Conservation (phyloP, 2,797 vertebrate species). For the Hypotaenidia philippensis region DNA sequence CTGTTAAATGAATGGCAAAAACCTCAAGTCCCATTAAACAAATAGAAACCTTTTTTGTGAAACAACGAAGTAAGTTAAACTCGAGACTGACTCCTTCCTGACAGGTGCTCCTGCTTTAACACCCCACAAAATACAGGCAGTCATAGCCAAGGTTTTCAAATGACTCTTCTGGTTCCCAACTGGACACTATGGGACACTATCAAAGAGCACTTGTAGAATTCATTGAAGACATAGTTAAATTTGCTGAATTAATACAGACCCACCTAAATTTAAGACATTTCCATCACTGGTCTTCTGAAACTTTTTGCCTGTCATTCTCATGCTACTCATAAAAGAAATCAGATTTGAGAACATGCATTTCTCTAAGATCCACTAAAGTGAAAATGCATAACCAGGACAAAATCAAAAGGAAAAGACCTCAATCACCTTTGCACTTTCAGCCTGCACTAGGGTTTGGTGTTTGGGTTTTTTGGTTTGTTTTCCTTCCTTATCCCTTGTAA, state of each 20-base stretch:
- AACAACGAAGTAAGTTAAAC: neutral
- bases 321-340: neutral
- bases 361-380: neutral
- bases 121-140: neutral
- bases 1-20: slow-evolving; percentile 33
- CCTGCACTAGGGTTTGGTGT: neutral
- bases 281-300: neutral
- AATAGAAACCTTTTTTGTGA: neutral
- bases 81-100: neutral
- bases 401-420: neutral
- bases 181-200: neutral
- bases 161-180: neutral
- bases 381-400: neutral
- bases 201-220: neutral
- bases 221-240: neutral
- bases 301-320: neutral
- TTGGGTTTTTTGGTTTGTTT: neutral
- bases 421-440: neutral
- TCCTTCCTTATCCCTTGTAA: neutral
- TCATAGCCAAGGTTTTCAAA: neutral
- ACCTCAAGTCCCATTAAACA: neutral
- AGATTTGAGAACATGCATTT: neutral
- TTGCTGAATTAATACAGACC: neutral
- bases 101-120: neutral
- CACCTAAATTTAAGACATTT: neutral